Base-by-base conservation (phyloP, 2,797 vertebrate genomes). In the Falco concolor region DNA sequence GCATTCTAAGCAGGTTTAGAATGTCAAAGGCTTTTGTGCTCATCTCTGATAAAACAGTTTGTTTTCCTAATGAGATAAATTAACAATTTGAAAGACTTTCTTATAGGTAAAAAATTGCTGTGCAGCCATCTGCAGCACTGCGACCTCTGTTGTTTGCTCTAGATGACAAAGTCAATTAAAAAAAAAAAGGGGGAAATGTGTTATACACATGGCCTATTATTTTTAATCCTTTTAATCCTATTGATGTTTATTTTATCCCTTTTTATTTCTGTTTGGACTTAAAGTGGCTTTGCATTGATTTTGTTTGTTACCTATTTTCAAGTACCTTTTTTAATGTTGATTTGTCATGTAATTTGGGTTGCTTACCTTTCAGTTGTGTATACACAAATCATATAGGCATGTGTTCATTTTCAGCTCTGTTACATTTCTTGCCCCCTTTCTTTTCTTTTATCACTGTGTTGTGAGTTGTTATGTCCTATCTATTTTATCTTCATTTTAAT, bases 31-130 rank as follows among this genome's bases (percentile, higher is more conserved):
- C 7, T 34, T 80, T 61, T 22, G 32, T 72, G 32, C 32, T 78
- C 16, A 12, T 59, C 57, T 52, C 50, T 22, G 5, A 63, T 40
- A 34, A 70, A 73, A 34, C 22, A 5, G 50, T 60, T 92, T 70
- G 56, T 9, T 78, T 68, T 76, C 54, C 47, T 88, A 81, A 86
- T 88, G 82, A 75, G 76, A 49, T 54, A 91, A 94, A 95, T 81
- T 36, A 91, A 65, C 14, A 56, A 54, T 86, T 10, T 75, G 72
- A 89, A 91, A 75, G 50, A 9, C 10, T 54, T 69, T 38, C 52
- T 89, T 56, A 27, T 5, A 73, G 57, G 25, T 74, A 30, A 47
- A 47, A 89, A 79, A 67, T 38, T 84, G 38, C 38, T 68, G 45
- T 78, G 77, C 54, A 83, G 65, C 68, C 42, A 74, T 54, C 77